Base-by-base conservation (phyloP, 2,113 vertebrate genomes). In the Desmodus rotundus region DNA sequence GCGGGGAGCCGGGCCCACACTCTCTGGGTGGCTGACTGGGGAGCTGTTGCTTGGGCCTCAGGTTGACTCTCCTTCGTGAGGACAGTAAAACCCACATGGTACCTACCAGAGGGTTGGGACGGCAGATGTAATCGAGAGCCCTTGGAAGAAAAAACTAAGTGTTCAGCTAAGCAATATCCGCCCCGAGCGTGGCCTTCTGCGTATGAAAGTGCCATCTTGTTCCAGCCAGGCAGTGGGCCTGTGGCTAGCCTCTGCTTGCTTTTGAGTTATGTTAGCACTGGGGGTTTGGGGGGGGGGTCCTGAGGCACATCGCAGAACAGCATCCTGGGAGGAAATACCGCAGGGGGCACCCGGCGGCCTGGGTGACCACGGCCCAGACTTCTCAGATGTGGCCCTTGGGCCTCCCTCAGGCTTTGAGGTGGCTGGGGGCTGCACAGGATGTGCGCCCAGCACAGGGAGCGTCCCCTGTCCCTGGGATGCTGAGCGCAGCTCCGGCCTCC, bases 391-490 rank as follows among this genome's bases (percentile, higher is more conserved):
- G 8, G 50, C n/a, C 56, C 17, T 24, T 16, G 68, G 52, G 52
- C 22, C 52, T n/a, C 11, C 19, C 50, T 52, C 7, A 5, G 16
- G 43, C n/a, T 83, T 20, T 1, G 0, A 41, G 61, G 41, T 3
- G 12, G n/a, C 91, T 22, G 38, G 76, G 38, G 31, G 7, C 3
- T 26, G 85, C 22, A 36, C 1, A 0, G 38, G 11, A 7, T 4
- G 5, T 45, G 61, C 4, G 24, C 22, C 67, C 3, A 2, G 83
- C 84, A 3, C 1, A 0, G 2, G 19, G 33, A 2, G 5, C 9
- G 0, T 10, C 47, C 47, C 22, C 1, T 0, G 11, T 22, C 36
- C 47, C 33, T 14, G 41, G 41, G 9, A 20, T 26, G 45, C 61
- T 1, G 26, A 56, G 61, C n/a, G 0, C 1, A 0, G 38, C 17